Evolutionary conservation across 2,113 vertebrate genomes (phyloP).

Genomic region (Gasterosteus aculeatus): DNA sequence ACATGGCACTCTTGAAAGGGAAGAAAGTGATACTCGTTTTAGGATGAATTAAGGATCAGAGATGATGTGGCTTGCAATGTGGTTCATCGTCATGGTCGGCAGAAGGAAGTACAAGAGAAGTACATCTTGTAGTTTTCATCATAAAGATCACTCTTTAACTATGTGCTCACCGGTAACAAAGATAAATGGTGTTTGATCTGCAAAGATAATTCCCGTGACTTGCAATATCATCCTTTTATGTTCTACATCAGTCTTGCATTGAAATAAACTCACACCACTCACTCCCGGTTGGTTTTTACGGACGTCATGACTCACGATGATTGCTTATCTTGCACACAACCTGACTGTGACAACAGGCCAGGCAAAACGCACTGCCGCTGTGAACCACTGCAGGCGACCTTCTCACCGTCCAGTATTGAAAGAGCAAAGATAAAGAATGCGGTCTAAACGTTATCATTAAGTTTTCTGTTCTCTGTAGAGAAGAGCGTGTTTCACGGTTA

Average conservation of each 20-base stretch:
- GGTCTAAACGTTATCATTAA: slow-evolving; percentile 42
- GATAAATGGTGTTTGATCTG: not conserved
- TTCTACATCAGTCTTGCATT: not conserved
- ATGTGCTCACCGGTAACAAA: not conserved
- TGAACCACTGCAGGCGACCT: slow-evolving; percentile 31
- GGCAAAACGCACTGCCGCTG: too few species aligned
- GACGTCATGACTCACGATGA: not conserved
- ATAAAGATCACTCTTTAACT: not conserved
- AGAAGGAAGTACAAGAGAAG: slow-evolving; percentile 7
- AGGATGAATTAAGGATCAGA: not conserved
- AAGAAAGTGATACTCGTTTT: slow-evolving; percentile 23
- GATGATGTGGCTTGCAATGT: not conserved
- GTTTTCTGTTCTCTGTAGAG: slow-evolving; percentile 26
- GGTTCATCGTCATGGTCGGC: not conserved
- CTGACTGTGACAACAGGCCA: not conserved
- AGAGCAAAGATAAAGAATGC: slow-evolving; percentile 15
- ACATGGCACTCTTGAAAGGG: slow-evolving; percentile 49
- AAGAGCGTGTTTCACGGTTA: not conserved
- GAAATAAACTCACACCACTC: not conserved
- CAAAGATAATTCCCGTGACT: not conserved
- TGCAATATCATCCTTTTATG: not conserved
- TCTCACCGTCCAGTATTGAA: slow-evolving; percentile 34
- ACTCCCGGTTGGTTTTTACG: not conserved
- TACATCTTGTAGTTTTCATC: not conserved
- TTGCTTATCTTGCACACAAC: not conserved